Evolutionary conservation across 2,797 vertebrate species (phyloP).

Genomic region (Sebastes flavidus): DNA sequence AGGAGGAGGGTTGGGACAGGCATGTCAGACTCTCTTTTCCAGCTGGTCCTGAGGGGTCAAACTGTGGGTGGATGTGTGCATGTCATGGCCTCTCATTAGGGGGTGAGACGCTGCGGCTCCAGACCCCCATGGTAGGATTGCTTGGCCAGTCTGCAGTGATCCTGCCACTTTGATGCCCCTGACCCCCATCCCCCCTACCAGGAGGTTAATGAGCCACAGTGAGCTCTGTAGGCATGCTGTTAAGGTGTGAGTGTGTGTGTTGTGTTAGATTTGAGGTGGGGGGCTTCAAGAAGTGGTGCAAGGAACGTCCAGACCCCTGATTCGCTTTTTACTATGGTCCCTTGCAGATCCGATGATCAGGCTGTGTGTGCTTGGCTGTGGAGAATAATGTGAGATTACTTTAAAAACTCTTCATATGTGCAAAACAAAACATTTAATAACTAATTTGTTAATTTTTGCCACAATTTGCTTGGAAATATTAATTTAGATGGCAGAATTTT

Average conservation of each 20-base stretch:
- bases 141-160: slow-evolving; percentile 75
- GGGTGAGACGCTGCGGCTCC: slow-evolving; percentile 82
- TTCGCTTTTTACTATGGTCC: not conserved
- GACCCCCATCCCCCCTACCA: slow-evolving; percentile 50
- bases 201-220: slow-evolving; percentile 81
- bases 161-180: slow-evolving; percentile 81
- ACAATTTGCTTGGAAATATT: too few species aligned
- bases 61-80: slow-evolving; percentile 70
- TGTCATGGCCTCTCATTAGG: slow-evolving; percentile 82
- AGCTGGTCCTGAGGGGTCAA: slow-evolving; percentile 77
- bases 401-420: too few species aligned
- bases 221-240: slow-evolving; percentile 66
- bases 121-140: slow-evolving; percentile 81
- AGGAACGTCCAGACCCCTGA: slow-evolving; percentile 20
- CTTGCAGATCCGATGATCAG: slow-evolving; percentile 29
- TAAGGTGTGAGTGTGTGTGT: slow-evolving; percentile 30
- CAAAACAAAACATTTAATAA: too few species aligned
- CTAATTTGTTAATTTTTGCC: too few species aligned
- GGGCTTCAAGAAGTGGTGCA: slow-evolving; percentile 24
- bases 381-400: not conserved
- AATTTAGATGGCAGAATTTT: too few species aligned
- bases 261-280: slow-evolving; percentile 34
- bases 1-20: slow-evolving; percentile 14
- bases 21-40: slow-evolving; percentile 76
- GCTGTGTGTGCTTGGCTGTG: slow-evolving; percentile 25